A percentile compares a stretch with the other conserved stretches of the same genome.
Conservation (phyloP, 2,888 invertebrate species). For the Brachyptera putata region DNA sequence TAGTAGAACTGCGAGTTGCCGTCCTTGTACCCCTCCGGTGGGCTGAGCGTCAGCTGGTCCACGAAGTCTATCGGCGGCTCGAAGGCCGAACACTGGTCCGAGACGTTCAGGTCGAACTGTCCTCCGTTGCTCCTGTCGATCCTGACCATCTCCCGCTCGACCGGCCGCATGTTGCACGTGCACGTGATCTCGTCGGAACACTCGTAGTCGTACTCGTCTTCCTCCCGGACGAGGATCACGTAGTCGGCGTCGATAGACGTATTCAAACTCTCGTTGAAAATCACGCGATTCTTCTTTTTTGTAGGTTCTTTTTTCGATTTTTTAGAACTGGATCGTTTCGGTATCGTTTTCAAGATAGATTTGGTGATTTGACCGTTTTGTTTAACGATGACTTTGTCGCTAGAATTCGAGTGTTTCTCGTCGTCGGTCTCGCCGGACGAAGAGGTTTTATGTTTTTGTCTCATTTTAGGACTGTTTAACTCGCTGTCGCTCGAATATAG, state of each 20-base stretch:
- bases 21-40: constrained; percentile 89
- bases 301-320: constrained; percentile 43
- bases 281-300: constrained; percentile 69
- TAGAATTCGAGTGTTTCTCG: constrained; percentile 22
- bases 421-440: constrained; percentile 25
- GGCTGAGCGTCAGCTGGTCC: constrained; percentile 75
- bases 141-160: constrained; percentile 17
- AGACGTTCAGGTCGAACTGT: constrained; percentile 38
- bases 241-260: constrained; percentile 91
- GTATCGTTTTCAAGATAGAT: constrained; percentile 58
- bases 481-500: background rate
- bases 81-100: constrained; percentile 45
- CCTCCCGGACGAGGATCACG: constrained; percentile 83
- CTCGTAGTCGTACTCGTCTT: constrained; percentile 48
- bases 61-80: constrained; percentile 67
- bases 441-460: constrained; percentile 32
- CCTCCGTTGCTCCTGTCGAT: constrained; percentile 30
- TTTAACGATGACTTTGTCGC: constrained; percentile 31
- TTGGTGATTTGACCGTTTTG: constrained; percentile 30
- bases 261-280: constrained; percentile 84
- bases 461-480: constrained; percentile 22
- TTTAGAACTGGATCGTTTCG: constrained; percentile 68
- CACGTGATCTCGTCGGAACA: constrained; percentile 37
- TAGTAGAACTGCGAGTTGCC: constrained; percentile 35
- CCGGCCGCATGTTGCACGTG: constrained; percentile 27